Conservation (phyloP, 2,113 vertebrate species). For the Poicephalus meyeri region DNA sequence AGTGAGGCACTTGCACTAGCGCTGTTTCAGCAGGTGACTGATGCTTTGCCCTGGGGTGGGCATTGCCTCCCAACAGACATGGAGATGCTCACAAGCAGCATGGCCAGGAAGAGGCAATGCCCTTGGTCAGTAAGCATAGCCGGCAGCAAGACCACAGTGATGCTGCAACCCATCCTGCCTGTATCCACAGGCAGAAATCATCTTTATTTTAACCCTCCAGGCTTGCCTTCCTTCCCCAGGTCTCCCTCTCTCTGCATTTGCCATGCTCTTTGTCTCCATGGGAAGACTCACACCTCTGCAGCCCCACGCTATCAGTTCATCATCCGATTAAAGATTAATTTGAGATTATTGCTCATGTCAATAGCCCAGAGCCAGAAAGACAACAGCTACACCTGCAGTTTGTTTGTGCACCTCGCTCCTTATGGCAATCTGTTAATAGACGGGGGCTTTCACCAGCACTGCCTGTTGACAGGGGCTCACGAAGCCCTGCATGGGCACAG, state of each 20-base stretch:
- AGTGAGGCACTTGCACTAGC: rapidly evolving
- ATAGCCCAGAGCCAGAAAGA: slow-evolving; percentile 17
- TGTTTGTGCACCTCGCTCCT: slow-evolving; percentile 49
- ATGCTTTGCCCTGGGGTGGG: rapidly evolving
- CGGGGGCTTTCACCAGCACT: not conserved
- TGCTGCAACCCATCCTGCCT: not conserved
- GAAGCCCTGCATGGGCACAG: not conserved
- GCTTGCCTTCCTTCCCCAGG: not conserved
- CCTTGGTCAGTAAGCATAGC: rapidly evolving
- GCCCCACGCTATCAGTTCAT: not conserved
- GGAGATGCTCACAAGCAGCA: rapidly evolving
- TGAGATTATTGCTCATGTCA: not conserved
- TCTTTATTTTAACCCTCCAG: not conserved
- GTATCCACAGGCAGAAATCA: not conserved
- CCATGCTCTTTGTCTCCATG: not conserved
- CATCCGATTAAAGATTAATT: slow-evolving; percentile 65
- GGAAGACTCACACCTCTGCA: not conserved
- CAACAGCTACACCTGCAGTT: slow-evolving; percentile 69
- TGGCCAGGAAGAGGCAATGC: rapidly evolving
- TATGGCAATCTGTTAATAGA: slow-evolving; percentile 55
- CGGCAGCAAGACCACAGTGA: rapidly evolving
- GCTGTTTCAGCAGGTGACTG: not conserved
- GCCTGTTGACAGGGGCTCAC: slow-evolving; percentile 10
- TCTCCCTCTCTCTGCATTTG: not conserved
- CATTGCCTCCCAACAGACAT: rapidly evolving